phyloP scores from a whole-genome alignment of 2,797 vertebrate species.

The Ctenopoma kingsleyae region DNA sequence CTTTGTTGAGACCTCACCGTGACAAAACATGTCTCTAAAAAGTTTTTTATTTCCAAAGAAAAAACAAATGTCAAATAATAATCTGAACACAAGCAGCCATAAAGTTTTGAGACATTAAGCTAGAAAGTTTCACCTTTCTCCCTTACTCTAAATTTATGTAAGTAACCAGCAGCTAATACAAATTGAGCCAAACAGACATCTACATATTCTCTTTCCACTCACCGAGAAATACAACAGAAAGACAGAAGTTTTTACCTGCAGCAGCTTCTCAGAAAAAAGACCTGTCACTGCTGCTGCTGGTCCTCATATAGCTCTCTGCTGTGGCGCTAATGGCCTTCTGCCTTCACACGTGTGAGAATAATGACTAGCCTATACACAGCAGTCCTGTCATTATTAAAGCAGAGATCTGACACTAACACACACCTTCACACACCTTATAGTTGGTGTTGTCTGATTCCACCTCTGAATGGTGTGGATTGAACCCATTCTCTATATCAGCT shows the following conservation, averaged over 20 bases:
- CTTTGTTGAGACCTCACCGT: not conserved
- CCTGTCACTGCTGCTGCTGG: constrained; percentile 25
- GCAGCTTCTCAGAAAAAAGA: constrained; percentile 46
- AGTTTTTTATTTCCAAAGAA: not conserved
- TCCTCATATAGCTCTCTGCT: constrained; percentile 74
- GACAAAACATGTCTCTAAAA: not conserved
- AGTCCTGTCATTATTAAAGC: constrained; percentile 78
- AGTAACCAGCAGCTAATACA: not conserved
- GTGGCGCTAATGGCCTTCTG: constrained; percentile 70
- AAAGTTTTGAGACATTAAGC: not conserved
- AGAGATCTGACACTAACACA: constrained; percentile 53
- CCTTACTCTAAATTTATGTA: not conserved
- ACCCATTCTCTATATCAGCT: constrained; percentile 18
- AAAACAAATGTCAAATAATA: not conserved
- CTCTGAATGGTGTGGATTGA: constrained; percentile 31
- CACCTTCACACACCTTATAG: constrained; percentile 73
- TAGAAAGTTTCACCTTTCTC: not conserved
- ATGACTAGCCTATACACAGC: constrained; percentile 71
- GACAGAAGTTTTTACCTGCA: constrained; percentile 66
- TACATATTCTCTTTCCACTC: not conserved
- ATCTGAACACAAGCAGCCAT: not conserved
- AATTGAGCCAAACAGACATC: constrained; percentile 9
- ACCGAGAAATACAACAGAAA: constrained; percentile 4
- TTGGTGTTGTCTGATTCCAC: constrained; percentile 48
- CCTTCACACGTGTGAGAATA: constrained; percentile 52